Evolutionary conservation across 2,113 vertebrate genomes (phyloP).

Genomic region (Apteryx owenii): DNA sequence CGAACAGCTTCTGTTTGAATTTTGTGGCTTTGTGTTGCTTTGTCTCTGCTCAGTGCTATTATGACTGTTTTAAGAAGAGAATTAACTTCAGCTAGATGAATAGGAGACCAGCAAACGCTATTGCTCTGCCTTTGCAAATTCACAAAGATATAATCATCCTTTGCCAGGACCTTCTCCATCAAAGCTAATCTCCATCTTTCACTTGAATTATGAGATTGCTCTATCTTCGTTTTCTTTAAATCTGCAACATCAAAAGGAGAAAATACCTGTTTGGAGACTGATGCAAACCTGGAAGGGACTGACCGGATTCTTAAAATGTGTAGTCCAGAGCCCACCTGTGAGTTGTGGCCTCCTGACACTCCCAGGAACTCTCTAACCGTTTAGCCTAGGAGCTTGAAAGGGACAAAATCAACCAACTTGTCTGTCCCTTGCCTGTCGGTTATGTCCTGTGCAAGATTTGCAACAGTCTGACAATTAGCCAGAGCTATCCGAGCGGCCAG

Average conservation of each 20-base stretch:
- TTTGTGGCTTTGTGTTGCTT: not conserved
- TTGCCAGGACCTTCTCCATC: not conserved
- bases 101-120: not conserved
- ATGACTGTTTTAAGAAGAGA: not conserved
- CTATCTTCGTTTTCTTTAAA: not conserved
- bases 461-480: not conserved
- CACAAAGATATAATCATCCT: fast-evolving
- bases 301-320: not conserved
- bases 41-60: not conserved
- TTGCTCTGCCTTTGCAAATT: not conserved
- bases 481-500: not conserved
- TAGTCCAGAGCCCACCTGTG: fast-evolving
- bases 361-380: not conserved
- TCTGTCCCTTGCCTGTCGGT: not conserved
- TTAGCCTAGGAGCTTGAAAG: not conserved
- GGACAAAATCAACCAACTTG: not conserved
- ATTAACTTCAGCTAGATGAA: not conserved
- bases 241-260: not conserved
- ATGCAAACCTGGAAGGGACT: not conserved
- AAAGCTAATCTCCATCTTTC: not conserved
- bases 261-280: not conserved
- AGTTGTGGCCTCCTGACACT: not conserved
- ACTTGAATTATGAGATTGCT: not conserved
- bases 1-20: not conserved
- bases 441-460: not conserved